These are phyloP conservation scores for Electrophaes corylata DNA, from an alignment of 2,888 invertebrate species.

Conservation along the genomic window DNA sequence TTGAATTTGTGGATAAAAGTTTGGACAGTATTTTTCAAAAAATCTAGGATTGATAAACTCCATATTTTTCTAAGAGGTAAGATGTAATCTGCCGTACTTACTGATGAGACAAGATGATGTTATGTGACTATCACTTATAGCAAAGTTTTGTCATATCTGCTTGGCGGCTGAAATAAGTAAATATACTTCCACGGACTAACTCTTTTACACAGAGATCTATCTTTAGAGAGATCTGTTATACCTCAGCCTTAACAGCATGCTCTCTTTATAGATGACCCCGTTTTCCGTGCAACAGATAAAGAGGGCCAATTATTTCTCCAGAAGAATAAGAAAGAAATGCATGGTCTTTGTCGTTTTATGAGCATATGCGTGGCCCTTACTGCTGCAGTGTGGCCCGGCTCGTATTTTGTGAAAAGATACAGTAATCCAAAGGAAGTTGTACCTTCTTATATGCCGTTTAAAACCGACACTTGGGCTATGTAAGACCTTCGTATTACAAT, in stretches of 20 bases:
- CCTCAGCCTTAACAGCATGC: background rate
- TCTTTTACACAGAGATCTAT: no score
- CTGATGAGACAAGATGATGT: no score
- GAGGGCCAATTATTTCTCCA: conserved; percentile 43
- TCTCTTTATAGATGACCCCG: conserved; percentile 40
- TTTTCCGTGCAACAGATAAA: conserved; percentile 45
- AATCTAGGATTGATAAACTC: conserved; percentile 43
- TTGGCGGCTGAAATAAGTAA: no score
- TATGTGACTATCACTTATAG: no score
- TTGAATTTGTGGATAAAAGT: conserved; percentile 46
- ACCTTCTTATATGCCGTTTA: conserved; percentile 48
- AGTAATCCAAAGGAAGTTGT: conserved; percentile 38
- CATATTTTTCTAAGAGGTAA: conserved; percentile 46
- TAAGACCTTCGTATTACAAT: conserved; percentile 34
- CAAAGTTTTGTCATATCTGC: no score
- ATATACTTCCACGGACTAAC: no score
- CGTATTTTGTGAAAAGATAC: conserved; percentile 40
- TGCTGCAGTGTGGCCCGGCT: conserved; percentile 37
- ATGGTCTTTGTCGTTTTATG: conserved; percentile 32
- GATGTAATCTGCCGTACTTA: no score
- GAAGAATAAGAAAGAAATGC: conserved; percentile 39
- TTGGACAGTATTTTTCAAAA: conserved; percentile 40
- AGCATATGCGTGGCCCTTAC: conserved; percentile 14
- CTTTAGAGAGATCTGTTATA: no score
- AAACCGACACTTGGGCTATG: conserved; percentile 47